Base-by-base conservation (phyloP, 2,113 vertebrate genomes). In the Drymodes brunneopygia region DNA sequence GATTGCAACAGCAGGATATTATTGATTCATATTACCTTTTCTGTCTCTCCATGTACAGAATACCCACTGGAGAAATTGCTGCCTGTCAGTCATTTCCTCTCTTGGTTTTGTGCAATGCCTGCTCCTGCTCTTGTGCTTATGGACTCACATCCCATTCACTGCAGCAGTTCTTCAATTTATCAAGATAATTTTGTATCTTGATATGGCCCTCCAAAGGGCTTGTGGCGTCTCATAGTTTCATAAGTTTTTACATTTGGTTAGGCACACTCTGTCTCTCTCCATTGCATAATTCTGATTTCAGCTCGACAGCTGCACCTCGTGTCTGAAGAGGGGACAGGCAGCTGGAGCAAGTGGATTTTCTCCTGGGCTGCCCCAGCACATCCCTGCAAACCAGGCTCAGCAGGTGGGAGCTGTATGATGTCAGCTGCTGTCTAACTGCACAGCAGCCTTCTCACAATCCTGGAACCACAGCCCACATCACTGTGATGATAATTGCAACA, bases 401-500 rank as follows among this genome's bases (percentile, higher is more conserved):
- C 57, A 90, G 56, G 17, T 36, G 48, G 35, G 60, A 38, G 42
- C 48, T 77, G 48, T 17, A 15, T 38, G 57, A 36, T 70, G 27
- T 36, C 74, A 88, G 38, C 15, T 10, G 14, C 73, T 79, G 35
- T 27, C 72, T 13, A 17, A 36, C 38, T 20, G 22, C 69, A 53
- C 58, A 51, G 72, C 45, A 80, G 72, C 81, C 38, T 64, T 35
- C 50, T 57, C 65, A 28, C 0, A 5, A 2, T 9, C 56, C 74
- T 3, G 14, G 66, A 66, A 48, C 21, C 0, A 0, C 62, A 66
- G 31, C 1, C 5, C 4, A 15, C 2, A 5, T 29, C 61, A 10
- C n/a, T 4, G 5, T 3, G 15, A 27, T 3, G 2, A 40, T 22
- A 57, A 66, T 0, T 75, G 66, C 72, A 57, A 45, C 56, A 71